Evolutionary conservation across 2,797 vertebrate genomes (phyloP).

Genomic region (Hoplostethus mediterraneus): DNA sequence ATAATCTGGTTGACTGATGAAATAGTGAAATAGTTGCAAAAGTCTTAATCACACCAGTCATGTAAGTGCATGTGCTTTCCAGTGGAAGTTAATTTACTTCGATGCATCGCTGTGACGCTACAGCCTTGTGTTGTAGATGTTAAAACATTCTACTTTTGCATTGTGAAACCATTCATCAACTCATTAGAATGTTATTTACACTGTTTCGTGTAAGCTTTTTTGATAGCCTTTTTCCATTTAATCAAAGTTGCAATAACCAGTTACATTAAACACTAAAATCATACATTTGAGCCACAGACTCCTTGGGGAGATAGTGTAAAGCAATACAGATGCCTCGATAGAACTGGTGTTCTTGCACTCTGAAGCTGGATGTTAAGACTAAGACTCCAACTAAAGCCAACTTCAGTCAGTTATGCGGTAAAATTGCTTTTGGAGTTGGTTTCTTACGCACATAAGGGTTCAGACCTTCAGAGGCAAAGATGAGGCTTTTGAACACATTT

Average conservation of each 20-base stretch:
- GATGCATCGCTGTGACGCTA: constrained; percentile 18
- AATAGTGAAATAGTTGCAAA: neutral
- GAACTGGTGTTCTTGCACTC: neutral
- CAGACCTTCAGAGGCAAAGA: too few relatives aligned
- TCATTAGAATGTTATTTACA: neutral
- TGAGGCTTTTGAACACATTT: neutral
- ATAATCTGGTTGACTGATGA: neutral
- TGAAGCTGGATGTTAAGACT: neutral
- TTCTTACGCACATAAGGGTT: neutral
- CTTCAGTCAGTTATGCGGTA: neutral
- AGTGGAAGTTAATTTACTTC: constrained; percentile 25
- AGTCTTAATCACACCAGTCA: constrained; percentile 16
- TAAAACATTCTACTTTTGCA: neutral
- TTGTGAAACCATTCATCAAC: constrained; percentile 4
- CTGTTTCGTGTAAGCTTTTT: neutral
- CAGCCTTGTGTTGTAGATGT: constrained; percentile 9
- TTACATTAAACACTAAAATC: neutral
- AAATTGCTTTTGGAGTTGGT: neutral
- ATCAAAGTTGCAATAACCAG: constrained; percentile 38
- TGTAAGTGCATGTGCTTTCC: constrained; percentile 17
- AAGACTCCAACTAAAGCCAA: neutral
- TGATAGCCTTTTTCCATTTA: constrained; percentile 14
- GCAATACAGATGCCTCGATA: neutral
- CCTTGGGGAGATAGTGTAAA: neutral
- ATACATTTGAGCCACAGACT: constrained; percentile 18